Conservation (phyloP, 1,140 invertebrate genomes). For the Trichoplusia ni region DNA sequence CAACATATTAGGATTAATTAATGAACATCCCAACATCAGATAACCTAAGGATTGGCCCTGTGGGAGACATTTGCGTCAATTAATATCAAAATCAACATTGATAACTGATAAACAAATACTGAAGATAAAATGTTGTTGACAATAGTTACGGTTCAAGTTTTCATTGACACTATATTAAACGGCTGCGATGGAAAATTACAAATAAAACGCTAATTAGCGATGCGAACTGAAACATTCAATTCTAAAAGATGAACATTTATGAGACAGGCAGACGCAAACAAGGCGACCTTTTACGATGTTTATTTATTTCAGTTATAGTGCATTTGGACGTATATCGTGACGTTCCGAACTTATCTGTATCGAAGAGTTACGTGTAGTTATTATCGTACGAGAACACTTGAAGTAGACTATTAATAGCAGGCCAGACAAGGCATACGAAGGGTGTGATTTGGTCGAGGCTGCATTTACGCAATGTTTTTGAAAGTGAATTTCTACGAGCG, state of each 20-base stretch:
- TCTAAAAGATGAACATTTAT: background rate
- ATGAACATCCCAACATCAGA: conserved; percentile 51
- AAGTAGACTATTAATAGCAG: conserved; percentile 2
- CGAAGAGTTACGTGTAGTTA: background rate
- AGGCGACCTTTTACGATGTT: too few species aligned
- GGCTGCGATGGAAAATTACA: conserved; percentile 36
- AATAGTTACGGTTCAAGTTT: conserved; percentile 52
- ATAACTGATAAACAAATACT: conserved; percentile 20
- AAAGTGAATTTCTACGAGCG: conserved; percentile 63
- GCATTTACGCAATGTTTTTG: conserved; percentile 60
- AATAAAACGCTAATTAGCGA: conserved; percentile 12
- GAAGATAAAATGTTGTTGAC: conserved; percentile 56
- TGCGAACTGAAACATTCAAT: background rate
- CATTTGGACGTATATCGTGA: too few species aligned
- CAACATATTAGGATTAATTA: conserved; percentile 24
- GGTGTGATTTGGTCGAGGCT: conserved; percentile 46
- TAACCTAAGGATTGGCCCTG: conserved; percentile 54
- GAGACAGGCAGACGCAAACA: too few species aligned
- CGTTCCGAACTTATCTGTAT: too few species aligned
- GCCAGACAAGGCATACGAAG: conserved; percentile 32
- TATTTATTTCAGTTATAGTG: too few species aligned
- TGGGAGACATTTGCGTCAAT: conserved; percentile 63
- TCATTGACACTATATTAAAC: conserved; percentile 58
- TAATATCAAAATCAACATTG: conserved; percentile 38
- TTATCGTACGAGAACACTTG: conserved; percentile 1